phyloP scores from a whole-genome alignment of 2,888 invertebrate species.

The Pandemis corylana region DNA sequence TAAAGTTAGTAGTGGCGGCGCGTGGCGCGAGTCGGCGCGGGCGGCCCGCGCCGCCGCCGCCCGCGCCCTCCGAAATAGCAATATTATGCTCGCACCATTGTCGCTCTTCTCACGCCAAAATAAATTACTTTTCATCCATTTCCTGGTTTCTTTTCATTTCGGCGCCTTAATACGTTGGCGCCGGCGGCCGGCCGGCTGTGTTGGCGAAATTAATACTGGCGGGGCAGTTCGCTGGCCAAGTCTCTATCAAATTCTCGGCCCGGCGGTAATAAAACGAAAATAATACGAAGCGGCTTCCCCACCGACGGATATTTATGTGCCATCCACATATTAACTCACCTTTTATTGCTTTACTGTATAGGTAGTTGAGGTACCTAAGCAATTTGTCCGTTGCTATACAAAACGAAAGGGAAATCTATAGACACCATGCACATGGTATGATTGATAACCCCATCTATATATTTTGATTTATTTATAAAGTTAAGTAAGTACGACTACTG shows the following conservation, averaged over 20 bases:
- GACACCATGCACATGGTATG: no score
- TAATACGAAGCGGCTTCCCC: conserved; percentile 67
- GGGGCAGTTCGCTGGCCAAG: conserved; percentile 73
- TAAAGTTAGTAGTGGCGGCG: conserved; percentile 48
- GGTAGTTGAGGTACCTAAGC: conserved; percentile 46
- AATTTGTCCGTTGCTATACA: conserved; percentile 34
- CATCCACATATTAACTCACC: conserved; percentile 65
- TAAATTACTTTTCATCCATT: conserved; percentile 77
- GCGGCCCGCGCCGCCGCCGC: conserved; percentile 40
- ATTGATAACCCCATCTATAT: not conserved
- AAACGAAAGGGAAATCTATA: conserved; percentile 15
- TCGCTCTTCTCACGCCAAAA: conserved; percentile 63
- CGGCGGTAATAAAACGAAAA: conserved; percentile 77
- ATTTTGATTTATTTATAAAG: not conserved
- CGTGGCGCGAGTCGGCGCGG: conserved; percentile 43
- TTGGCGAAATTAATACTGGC: conserved; percentile 73
- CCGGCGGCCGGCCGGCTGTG: conserved; percentile 65
- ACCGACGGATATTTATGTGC: conserved; percentile 69
- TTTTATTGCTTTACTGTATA: conserved; percentile 62
- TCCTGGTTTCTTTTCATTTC: conserved; percentile 75
- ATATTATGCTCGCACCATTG: conserved; percentile 52
- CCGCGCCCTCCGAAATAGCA: conserved; percentile 44
- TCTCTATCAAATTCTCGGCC: conserved; percentile 76
- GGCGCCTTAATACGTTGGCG: conserved; percentile 72
- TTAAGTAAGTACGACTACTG: not conserved